Conservation (phyloP, 2,113 vertebrate genomes). For the Garra rufa region DNA sequence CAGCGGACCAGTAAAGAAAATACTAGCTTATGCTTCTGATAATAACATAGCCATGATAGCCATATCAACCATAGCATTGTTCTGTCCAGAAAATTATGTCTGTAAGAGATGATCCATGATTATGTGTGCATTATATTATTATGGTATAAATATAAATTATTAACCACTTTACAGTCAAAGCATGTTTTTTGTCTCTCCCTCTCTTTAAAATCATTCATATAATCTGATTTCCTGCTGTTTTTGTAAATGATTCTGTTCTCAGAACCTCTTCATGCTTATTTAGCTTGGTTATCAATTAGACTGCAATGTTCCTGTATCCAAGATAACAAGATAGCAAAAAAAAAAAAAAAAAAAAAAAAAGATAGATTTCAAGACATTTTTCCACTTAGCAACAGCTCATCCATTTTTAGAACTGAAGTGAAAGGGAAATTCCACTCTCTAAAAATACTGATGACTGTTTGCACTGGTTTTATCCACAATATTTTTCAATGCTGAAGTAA, state of each 20-base stretch:
- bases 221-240: not conserved
- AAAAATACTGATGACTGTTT: not conserved
- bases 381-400: not conserved
- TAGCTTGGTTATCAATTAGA: conserved; percentile 42
- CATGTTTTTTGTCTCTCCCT: not conserved
- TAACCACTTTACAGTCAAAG: not conserved
- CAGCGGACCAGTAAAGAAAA: not conserved
- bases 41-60: not conserved
- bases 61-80: not conserved
- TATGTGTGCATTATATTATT: not conserved
- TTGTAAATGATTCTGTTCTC: conserved; percentile 27
- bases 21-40: not conserved
- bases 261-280: conserved; percentile 28
- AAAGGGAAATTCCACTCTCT: not conserved
- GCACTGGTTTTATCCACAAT: not conserved
- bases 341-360: conserved; percentile 27
- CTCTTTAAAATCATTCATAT: not conserved
- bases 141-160: not conserved
- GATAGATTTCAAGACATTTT: not conserved
- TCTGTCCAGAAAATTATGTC: not conserved
- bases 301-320: not conserved
- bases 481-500: not conserved
- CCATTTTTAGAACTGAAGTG: not conserved
- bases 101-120: not conserved
- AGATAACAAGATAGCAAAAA: conserved; percentile 22